Percentiles rank a stretch among this genome's conserved stretches.
These are phyloP conservation scores for Hyposmocoma kahamanoa DNA, from an alignment of 1,140 invertebrate species.

Conservation along the genomic window DNA sequence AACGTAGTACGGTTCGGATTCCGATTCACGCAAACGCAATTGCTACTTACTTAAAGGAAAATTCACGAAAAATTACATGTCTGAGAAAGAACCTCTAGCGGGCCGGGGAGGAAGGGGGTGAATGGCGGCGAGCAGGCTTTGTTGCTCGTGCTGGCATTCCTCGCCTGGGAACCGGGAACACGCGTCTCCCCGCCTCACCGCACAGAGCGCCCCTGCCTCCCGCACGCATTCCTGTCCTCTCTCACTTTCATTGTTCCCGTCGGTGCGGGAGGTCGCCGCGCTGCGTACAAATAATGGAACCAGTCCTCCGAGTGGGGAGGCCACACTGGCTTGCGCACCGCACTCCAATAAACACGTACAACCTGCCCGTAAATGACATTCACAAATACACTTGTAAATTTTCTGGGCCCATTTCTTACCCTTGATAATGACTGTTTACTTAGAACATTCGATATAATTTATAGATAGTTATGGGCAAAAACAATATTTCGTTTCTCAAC, in stretches of 20 bases:
- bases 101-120: slow-evolving; percentile 28
- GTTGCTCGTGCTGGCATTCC: slow-evolving; percentile 68
- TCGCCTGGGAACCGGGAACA: slow-evolving; percentile 66
- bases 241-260: slow-evolving; percentile 69
- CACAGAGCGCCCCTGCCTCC: slow-evolving; percentile 20
- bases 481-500: no score
- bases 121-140: slow-evolving; percentile 65
- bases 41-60: slow-evolving; percentile 46
- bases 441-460: slow-evolving; percentile 1
- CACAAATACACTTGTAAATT: slow-evolving; percentile 37
- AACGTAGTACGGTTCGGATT: slow-evolving; percentile 24
- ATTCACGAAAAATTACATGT: slow-evolving; percentile 59
- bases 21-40: slow-evolving; percentile 35
- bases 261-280: slow-evolving; percentile 63
- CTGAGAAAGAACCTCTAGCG: slow-evolving; percentile 40
- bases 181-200: slow-evolving; percentile 22
- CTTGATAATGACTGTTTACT: slow-evolving; percentile 5
- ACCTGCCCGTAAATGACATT: slow-evolving; percentile 54
- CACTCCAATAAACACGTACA: slow-evolving; percentile 57
- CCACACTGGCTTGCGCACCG: slow-evolving; percentile 41
- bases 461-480: no score
- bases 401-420: neutral
- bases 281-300: slow-evolving; percentile 57
- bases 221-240: slow-evolving; percentile 61
- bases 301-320: slow-evolving; percentile 52